Conservation (phyloP, 1,140 invertebrate species). For the Euschistus heros region DNA sequence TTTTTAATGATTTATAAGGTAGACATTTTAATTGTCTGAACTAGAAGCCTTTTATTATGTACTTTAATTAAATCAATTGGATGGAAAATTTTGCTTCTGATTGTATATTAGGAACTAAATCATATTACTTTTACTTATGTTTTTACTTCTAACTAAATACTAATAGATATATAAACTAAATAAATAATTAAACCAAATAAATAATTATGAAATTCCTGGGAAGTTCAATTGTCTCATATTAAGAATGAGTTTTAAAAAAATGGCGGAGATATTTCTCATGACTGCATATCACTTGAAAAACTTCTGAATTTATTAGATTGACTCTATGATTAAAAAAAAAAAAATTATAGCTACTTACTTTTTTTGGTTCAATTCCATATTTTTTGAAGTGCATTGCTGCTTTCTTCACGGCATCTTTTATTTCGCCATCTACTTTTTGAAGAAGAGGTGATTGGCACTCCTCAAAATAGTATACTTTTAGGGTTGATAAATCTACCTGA, state of each 20-base stretch:
- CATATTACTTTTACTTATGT: no score
- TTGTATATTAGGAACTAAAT: no score
- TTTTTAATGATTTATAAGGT: no score
- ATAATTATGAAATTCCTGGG: not conserved
- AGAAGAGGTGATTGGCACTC: slow-evolving; percentile 60
- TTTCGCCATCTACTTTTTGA: slow-evolving; percentile 57
- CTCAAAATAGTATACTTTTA: slow-evolving; percentile 64
- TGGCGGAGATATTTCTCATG: no score
- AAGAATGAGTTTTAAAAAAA: not conserved
- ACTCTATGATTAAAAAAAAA: not conserved
- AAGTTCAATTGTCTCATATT: not conserved
- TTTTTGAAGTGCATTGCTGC: slow-evolving; percentile 49
- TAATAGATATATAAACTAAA: not conserved
- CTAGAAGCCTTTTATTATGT: no score
- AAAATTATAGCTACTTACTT: slow-evolving; percentile 36
- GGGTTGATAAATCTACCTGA: slow-evolving; percentile 40
- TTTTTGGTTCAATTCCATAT: slow-evolving; percentile 45
- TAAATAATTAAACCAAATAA: not conserved
- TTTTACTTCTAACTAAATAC: no score
- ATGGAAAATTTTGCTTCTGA: no score
- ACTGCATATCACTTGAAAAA: no score
- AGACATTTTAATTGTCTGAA: no score
- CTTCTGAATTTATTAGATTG: not conserved
- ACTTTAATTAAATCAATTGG: no score
- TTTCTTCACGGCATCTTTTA: slow-evolving; percentile 55